Conservation (phyloP, 2,888 invertebrate genomes). For the Drosophila borborema region DNA sequence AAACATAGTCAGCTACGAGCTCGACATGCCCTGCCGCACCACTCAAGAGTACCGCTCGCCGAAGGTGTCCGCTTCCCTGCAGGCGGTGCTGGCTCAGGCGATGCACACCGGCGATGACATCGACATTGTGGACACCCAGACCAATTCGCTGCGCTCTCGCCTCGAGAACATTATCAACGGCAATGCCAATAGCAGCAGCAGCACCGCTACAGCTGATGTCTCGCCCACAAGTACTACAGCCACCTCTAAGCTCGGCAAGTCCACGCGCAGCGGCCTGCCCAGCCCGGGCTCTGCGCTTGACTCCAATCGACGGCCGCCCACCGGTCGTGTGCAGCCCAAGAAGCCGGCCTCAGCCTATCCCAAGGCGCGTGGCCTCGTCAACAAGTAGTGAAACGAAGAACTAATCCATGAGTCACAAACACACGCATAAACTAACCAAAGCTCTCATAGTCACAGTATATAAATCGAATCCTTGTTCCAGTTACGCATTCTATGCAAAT, state of each 20-base stretch:
- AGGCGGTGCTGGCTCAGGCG: slow-evolving; percentile 85
- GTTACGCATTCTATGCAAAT: slow-evolving; percentile 39
- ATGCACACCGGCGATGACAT: slow-evolving; percentile 85
- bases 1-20: slow-evolving; percentile 84
- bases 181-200: slow-evolving; percentile 62
- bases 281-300: slow-evolving; percentile 78
- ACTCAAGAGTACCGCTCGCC: slow-evolving; percentile 85
- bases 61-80: slow-evolving; percentile 85
- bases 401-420: slow-evolving; percentile 40
- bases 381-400: slow-evolving; percentile 76
- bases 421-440: slow-evolving; percentile 64
- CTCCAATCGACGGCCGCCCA: slow-evolving; percentile 82
- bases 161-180: slow-evolving; percentile 85
- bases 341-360: slow-evolving; percentile 85
- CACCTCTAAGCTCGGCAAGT: slow-evolving; percentile 71
- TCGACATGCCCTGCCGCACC: slow-evolving; percentile 85
- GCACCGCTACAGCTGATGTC: slow-evolving; percentile 17
- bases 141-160: slow-evolving; percentile 84
- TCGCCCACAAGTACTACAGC: slow-evolving; percentile 32
- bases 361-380: slow-evolving; percentile 85
- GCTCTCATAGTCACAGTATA: slow-evolving; percentile 69
- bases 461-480: slow-evolving; percentile 49
- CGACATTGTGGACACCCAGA: slow-evolving; percentile 84
- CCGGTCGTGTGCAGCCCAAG: slow-evolving; percentile 80
- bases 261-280: slow-evolving; percentile 73